Percentiles rank a stretch among this genome's conserved stretches.
Evolutionary conservation across 1,140 invertebrate genomes (phyloP).

Genomic region (Heterodera carotae): DNA sequence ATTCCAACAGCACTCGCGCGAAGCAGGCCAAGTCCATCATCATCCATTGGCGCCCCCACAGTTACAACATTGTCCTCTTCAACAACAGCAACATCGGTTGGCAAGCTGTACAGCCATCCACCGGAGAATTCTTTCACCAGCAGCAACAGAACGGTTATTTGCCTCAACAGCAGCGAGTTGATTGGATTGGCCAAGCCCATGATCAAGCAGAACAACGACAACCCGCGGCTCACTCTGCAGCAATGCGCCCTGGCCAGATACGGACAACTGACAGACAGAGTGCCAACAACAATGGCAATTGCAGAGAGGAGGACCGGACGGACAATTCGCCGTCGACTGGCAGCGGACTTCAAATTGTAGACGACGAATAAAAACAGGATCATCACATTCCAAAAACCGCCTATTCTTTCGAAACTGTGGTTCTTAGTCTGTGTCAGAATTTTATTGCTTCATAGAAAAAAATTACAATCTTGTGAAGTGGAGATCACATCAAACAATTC

Average conservation of each 20-base stretch:
- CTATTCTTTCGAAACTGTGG: too few species aligned
- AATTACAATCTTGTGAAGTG: too few species aligned
- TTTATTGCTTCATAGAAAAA: too few species aligned
- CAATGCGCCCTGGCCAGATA: neutral
- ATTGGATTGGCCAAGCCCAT: neutral
- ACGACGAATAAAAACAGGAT: slow-evolving; percentile 14
- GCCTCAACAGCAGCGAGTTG: neutral
- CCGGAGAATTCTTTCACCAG: neutral
- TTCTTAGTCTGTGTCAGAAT: too few species aligned
- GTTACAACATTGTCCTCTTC: neutral
- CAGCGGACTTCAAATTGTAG: slow-evolving; percentile 3
- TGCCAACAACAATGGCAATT: neutral
- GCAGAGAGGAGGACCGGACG: neutral
- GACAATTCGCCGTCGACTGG: neutral
- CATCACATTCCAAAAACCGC: too few species aligned
- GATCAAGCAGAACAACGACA: neutral
- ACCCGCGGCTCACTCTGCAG: neutral
- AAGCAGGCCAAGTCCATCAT: neutral
- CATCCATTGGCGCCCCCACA: neutral
- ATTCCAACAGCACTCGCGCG: neutral
- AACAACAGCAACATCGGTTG: neutral
- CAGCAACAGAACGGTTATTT: neutral
- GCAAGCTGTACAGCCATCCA: neutral
- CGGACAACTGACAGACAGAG: neutral
- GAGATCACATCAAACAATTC: too few species aligned